phyloP scores from a whole-genome alignment of 1,140 invertebrate species.

The Drosophila leontia region DNA sequence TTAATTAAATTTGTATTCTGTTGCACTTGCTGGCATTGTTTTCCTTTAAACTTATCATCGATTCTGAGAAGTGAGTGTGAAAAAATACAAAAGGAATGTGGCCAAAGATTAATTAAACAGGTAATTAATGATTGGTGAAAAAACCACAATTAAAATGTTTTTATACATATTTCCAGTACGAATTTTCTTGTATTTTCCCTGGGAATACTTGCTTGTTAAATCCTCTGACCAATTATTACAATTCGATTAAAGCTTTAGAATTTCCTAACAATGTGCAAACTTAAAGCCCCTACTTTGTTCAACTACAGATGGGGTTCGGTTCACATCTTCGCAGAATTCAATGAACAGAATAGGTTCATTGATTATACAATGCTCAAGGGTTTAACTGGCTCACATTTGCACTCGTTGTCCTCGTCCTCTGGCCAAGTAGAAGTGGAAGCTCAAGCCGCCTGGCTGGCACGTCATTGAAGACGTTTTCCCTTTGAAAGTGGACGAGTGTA shows the following conservation, averaged over 20 bases:
- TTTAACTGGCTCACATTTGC: conserved; percentile 17
- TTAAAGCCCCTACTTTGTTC: conserved; percentile 10
- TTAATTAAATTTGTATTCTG: conserved; percentile 44
- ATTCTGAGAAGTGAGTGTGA: conserved; percentile 9
- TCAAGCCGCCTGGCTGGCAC: conserved; percentile 3
- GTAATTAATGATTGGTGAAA: conserved; percentile 1
- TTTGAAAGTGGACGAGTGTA: conserved; percentile 13
- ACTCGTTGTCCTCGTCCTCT: conserved; percentile 18
- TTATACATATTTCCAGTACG: too few relatives aligned
- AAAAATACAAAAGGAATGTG: conserved; percentile 25
- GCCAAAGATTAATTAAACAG: conserved; percentile 14
- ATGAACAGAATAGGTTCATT: conserved; percentile 24
- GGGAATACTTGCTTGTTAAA: neutral
- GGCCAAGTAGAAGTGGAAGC: conserved; percentile 9
- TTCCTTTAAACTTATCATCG: conserved; percentile 8
- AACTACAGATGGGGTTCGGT: neutral
- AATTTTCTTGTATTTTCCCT: neutral
- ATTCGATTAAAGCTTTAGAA: conserved; percentile 3
- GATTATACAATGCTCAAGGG: conserved; percentile 26
- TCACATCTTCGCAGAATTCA: conserved; percentile 18
- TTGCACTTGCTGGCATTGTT: conserved; percentile 8
- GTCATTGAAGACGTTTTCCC: conserved; percentile 28
- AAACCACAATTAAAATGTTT: neutral
- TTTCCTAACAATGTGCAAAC: conserved; percentile 3
- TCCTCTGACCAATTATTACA: neutral